A percentile compares a stretch with the other conserved stretches of the same genome.
phyloP scores from a whole-genome alignment of 2,797 vertebrate species.

The Melanotaenia boesemani region DNA sequence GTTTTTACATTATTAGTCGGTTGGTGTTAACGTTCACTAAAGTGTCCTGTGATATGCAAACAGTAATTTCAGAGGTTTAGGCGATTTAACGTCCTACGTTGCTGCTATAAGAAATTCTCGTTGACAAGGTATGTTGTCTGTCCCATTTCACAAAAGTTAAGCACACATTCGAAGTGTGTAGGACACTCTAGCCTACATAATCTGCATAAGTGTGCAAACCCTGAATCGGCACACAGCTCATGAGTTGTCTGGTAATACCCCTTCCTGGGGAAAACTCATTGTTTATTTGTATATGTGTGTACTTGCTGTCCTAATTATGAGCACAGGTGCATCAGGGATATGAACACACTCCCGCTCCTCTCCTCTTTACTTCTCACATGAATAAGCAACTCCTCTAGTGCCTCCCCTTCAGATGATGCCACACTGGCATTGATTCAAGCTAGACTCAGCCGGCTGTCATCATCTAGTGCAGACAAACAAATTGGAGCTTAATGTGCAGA shows the following conservation, averaged over 20 bases:
- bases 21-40: no score
- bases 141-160: no score
- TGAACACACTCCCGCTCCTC: neutral
- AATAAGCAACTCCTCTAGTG: slow-evolving; percentile 19
- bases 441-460: slow-evolving; percentile 43
- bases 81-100: no score
- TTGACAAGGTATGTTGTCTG: no score
- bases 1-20: no score
- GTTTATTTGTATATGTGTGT: slow-evolving; percentile 33
- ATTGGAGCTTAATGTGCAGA: slow-evolving; percentile 58
- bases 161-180: no score
- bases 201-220: no score
- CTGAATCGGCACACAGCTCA: no score
- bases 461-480: slow-evolving; percentile 54
- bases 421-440: slow-evolving; percentile 19
- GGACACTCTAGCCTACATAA: no score
- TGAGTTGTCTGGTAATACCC: slow-evolving; percentile 36
- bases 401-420: slow-evolving; percentile 38
- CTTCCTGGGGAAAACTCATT: slow-evolving; percentile 30
- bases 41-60: no score
- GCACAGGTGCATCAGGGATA: slow-evolving; percentile 37
- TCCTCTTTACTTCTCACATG: slow-evolving; percentile 14
- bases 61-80: no score
- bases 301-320: slow-evolving; percentile 32
- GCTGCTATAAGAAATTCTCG: no score